Evolutionary conservation across 2,888 invertebrate genomes (phyloP).

Genomic region (Orthosia gracilis): DNA sequence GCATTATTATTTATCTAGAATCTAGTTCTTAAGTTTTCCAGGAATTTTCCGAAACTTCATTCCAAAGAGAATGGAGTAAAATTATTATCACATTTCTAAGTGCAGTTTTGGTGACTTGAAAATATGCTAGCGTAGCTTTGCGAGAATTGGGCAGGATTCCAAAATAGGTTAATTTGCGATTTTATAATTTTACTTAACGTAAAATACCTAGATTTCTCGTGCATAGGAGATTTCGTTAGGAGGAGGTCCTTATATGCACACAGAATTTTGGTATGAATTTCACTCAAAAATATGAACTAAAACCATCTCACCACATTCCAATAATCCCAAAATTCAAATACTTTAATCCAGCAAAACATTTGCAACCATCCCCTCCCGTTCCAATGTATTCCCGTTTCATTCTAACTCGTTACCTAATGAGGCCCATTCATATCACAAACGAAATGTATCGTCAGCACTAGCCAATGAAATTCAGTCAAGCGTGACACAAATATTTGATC

Average conservation of each 20-base stretch:
- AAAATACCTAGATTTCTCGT: neutral
- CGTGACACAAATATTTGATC: slow-evolving; percentile 58
- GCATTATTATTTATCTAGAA: slow-evolving; percentile 28
- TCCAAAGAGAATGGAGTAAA: too few relatives aligned
- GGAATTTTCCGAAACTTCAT: slow-evolving; percentile 3
- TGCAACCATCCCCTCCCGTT: slow-evolving; percentile 4
- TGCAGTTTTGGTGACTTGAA: slow-evolving; percentile 32
- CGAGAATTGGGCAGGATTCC: slow-evolving; percentile 31
- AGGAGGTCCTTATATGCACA: too few relatives aligned
- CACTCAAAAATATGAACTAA: neutral
- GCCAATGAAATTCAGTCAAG: slow-evolving; percentile 54
- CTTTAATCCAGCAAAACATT: slow-evolving; percentile 19
- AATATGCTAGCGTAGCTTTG: slow-evolving; percentile 29
- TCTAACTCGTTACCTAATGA: slow-evolving; percentile 57
- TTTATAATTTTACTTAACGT: slow-evolving; percentile 7
- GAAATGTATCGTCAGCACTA: slow-evolving; percentile 48
- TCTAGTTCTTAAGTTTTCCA: slow-evolving; percentile 9
- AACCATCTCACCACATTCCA: neutral
- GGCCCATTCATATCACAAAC: slow-evolving; percentile 41
- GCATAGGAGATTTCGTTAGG: neutral
- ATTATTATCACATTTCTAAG: slow-evolving; percentile 27
- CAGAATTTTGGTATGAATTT: too few relatives aligned
- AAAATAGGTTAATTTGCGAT: slow-evolving; percentile 26
- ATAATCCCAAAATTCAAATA: neutral
- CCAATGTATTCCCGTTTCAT: neutral